Evolutionary conservation across 2,113 vertebrate species (phyloP).

Genomic region (Dromaius novaehollandiae): DNA sequence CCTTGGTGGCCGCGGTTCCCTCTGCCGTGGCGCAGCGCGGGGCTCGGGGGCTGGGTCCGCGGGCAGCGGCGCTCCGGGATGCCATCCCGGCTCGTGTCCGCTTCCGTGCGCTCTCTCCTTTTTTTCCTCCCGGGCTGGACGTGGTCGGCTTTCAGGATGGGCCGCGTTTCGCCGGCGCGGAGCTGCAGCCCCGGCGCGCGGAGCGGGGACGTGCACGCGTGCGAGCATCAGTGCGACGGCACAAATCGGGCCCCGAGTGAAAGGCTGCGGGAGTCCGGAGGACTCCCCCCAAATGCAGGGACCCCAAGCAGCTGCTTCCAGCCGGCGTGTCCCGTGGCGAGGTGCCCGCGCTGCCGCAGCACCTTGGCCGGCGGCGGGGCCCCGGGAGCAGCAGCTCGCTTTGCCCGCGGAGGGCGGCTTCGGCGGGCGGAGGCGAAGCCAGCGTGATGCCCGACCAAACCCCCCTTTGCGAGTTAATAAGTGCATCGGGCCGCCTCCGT

Average conservation of each 20-base stretch:
- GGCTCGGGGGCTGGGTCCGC: not conserved
- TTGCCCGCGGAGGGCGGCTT: not conserved
- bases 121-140: not conserved
- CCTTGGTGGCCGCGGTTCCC: conserved; percentile 22
- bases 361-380: too few relatives aligned
- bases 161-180: not conserved
- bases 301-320: not conserved
- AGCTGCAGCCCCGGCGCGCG: not conserved
- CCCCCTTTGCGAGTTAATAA: not conserved
- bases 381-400: not conserved
- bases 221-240: conserved; percentile 31
- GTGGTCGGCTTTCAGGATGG: not conserved
- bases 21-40: accelerated
- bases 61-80: not conserved
- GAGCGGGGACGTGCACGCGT: not conserved
- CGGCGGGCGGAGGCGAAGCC: not conserved
- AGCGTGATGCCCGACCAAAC: not conserved
- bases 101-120: not conserved
- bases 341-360: too few relatives aligned
- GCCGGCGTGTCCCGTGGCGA: too few relatives aligned
- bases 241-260: conserved; percentile 56
- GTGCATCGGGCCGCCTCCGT: not conserved
- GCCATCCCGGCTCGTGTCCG: not conserved
- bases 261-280: conserved; percentile 68
- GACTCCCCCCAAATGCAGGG: not conserved